Evolutionary conservation across 2,113 vertebrate species (phyloP).

Genomic region (Calypte anna): DNA sequence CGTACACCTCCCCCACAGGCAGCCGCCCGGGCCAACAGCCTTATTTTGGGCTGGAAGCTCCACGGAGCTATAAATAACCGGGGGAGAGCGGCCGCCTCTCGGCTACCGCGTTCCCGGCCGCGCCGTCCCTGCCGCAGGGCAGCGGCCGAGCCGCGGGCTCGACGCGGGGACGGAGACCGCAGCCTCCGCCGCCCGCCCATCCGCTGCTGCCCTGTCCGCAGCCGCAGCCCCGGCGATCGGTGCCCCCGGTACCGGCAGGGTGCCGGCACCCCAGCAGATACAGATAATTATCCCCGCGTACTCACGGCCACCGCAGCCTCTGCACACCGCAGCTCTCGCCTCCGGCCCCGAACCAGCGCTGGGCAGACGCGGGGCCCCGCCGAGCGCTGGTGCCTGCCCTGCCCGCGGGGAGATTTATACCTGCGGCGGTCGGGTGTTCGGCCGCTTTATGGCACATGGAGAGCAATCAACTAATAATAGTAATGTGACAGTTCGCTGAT

Average conservation of each 20-base stretch:
- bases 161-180: no score
- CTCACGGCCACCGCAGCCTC: background rate
- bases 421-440: background rate
- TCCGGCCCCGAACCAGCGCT: background rate
- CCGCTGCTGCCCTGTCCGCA: background rate
- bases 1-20: background rate
- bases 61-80: constrained; percentile 6
- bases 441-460: background rate
- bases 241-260: background rate
- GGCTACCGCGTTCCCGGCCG: background rate
- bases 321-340: background rate
- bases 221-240: background rate
- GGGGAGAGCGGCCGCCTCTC: background rate
- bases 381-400: background rate
- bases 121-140: background rate
- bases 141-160: background rate
- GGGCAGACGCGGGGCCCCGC: background rate
- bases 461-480: constrained; percentile 58
- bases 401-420: background rate
- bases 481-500: background rate
- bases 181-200: background rate
- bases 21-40: background rate
- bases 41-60: constrained; percentile 25
- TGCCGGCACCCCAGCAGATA: accelerated
- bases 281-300: accelerated